Base-by-base conservation (phyloP, 2,113 vertebrate species). In the Sigmodon hispidus region DNA sequence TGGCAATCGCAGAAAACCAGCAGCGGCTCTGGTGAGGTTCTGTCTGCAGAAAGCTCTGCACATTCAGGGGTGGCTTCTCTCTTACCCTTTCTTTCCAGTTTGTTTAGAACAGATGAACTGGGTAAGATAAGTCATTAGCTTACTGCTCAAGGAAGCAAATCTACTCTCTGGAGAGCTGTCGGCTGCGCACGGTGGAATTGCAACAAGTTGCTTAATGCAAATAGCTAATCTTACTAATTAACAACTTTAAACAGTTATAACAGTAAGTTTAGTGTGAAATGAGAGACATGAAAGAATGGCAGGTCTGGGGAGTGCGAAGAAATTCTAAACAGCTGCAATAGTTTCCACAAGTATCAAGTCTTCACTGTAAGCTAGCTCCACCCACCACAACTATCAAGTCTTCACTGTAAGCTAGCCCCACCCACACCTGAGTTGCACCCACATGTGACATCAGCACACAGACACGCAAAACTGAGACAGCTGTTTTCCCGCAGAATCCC, bases 291-390 rank as follows among this genome's bases (percentile, higher is more conserved):
- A 91, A 89, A 3, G 72, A 94, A 92, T 81, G 90, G 95, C 67
- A 70, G 77, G 52, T 0, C 0, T 88, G 34, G 69, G 83, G 91
- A 94, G 90, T 88, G 70, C 88, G 97, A 97, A 94, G 93, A 69
- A 96, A 94, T 80, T 94, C 26, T 87, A 96, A 97, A 95, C 55
- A 89, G 89, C 76, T 89, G 34, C 95, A 61, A 89, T 93, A 43
- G 93, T 94, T 98, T 98, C 96, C 63, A 29, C 31, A 79, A 43
- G 65, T 63, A 77, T 61, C 63, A 63, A 61, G 87, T 59, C 40
- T 3, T 73, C 4, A 5, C 45, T 34, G 40, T 89, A 61, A 87
- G 73, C 1, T 67, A 69, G n/a, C n/a, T n/a, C n/a, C 12, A 15
- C 36, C 34, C n/a, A 75, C 15, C 63, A 29, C 31, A 79, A 43